Evolutionary conservation across 2,888 invertebrate genomes (phyloP).

Genomic region (Apodemia zela): DNA sequence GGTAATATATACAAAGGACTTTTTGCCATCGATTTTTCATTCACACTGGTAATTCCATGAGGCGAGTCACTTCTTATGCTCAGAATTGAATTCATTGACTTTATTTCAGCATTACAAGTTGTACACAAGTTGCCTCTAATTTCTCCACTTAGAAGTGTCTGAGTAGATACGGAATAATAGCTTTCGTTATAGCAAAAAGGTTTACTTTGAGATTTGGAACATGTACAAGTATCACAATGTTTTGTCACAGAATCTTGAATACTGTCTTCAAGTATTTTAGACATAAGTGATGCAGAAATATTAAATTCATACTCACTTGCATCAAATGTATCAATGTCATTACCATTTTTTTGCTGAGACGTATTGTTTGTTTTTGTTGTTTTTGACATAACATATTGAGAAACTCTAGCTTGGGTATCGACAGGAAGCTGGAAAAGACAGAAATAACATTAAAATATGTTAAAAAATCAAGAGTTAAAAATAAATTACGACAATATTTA

Average conservation of each 20-base stretch:
- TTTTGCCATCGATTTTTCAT: slow-evolving; percentile 51
- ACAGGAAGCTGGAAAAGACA: slow-evolving; percentile 87
- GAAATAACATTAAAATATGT: background rate
- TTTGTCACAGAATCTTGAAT: slow-evolving; percentile 90
- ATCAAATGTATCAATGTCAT: slow-evolving; percentile 71
- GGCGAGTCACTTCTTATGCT: slow-evolving; percentile 65
- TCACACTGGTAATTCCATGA: slow-evolving; percentile 54
- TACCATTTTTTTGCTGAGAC: slow-evolving; percentile 60
- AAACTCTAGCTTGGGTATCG: slow-evolving; percentile 94
- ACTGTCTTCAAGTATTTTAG: slow-evolving; percentile 93
- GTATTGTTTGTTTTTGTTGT: slow-evolving; percentile 66
- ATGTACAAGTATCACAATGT: slow-evolving; percentile 91
- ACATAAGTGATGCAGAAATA: slow-evolving; percentile 93
- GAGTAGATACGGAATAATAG: slow-evolving; percentile 82
- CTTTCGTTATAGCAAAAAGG: slow-evolving; percentile 77
- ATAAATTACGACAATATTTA: background rate
- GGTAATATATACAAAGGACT: slow-evolving; percentile 58
- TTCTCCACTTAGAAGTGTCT: slow-evolving; percentile 77
- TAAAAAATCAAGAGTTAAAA: no score
- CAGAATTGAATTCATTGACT: slow-evolving; percentile 60
- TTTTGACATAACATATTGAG: slow-evolving; percentile 86
- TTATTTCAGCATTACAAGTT: slow-evolving; percentile 82
- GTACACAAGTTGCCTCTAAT: slow-evolving; percentile 78
- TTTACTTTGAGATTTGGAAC: slow-evolving; percentile 79
- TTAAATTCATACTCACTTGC: slow-evolving; percentile 84